These are phyloP conservation scores for Mormyrops attenuatus DNA, from an alignment of 2,797 vertebrate species.

Conservation along the genomic window DNA sequence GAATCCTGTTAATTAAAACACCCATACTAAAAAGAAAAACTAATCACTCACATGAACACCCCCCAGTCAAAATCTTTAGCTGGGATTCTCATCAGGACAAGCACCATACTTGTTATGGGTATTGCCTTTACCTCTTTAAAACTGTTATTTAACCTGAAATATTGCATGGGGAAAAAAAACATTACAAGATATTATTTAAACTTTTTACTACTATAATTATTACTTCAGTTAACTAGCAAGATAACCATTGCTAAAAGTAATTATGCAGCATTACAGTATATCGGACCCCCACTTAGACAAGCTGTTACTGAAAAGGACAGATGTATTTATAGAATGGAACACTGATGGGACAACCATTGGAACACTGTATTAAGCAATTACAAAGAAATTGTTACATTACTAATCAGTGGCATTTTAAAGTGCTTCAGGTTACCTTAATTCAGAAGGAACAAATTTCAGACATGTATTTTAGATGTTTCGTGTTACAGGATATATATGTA, in stretches of 20 bases:
- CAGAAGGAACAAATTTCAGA: neutral
- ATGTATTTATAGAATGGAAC: neutral
- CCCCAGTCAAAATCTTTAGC: neutral
- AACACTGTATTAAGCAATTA: neutral
- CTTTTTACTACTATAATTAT: neutral
- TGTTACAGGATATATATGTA: neutral
- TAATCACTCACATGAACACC: constrained; percentile 2
- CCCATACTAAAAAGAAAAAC: neutral
- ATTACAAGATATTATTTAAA: neutral
- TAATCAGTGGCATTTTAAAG: neutral
- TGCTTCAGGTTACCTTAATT: neutral
- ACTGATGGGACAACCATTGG: neutral
- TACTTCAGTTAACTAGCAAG: neutral
- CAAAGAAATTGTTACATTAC: neutral
- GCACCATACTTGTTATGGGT: neutral
- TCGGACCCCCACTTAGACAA: neutral
- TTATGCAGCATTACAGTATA: neutral
- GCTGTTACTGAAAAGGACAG: neutral
- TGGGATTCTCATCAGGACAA: neutral
- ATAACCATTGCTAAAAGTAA: neutral
- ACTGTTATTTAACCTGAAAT: neutral
- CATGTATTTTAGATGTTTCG: neutral
- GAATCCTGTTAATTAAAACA: neutral
- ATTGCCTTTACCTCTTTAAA: neutral
- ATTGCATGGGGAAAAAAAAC: neutral